Base-by-base conservation (phyloP, 2,888 invertebrate species). In the Resseliella maxima region DNA sequence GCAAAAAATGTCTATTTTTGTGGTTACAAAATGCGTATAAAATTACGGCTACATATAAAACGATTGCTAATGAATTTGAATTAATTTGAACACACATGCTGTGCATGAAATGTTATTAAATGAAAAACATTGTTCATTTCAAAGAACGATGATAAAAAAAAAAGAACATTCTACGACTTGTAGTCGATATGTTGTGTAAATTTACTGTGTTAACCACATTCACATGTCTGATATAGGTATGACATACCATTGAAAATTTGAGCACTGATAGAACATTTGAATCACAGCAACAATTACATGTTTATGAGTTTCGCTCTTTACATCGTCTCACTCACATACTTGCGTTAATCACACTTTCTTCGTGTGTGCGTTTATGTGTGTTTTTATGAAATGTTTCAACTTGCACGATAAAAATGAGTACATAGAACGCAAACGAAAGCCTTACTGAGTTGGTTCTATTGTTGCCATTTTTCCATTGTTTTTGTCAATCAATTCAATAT, bases 31-130 rank as follows among this genome's bases (percentile, higher is more conserved):
- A 41, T 41, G 24, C n/a, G 24, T 15, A 24, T 59, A 59, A 59
- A 59, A 59, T 41, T 41, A 12, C 6, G 24, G 6, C 24, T 24
- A 59, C 72, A 35, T 72, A 72, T 31, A 59, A 72, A 72, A 15
- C 72, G 72, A 72, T 72, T 72, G 31, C 31, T 72, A 72, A 72
- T 72, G 72, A 72, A 72, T 72, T 72, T 72, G 72, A 72, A 72
- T 72, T 72, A 31, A 31, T 72, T 72, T 72, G 72, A 27, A 72
- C 72, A 31, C 35, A 31, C 72, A 72, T 72, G 72, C 72, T 72
- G 72, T 72, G 27, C 59, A n/a, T 3, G 24, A 72, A 15, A 72
- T 27, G n/a, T 12, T 72, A 31, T 31, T 59, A 59, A 27, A 27
- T 2, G 27, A 12, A 15, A 5, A 24, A 2, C 2, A 12, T n/a